Base-by-base conservation (phyloP, 1,140 invertebrate genomes). In the Bombus picipes region DNA sequence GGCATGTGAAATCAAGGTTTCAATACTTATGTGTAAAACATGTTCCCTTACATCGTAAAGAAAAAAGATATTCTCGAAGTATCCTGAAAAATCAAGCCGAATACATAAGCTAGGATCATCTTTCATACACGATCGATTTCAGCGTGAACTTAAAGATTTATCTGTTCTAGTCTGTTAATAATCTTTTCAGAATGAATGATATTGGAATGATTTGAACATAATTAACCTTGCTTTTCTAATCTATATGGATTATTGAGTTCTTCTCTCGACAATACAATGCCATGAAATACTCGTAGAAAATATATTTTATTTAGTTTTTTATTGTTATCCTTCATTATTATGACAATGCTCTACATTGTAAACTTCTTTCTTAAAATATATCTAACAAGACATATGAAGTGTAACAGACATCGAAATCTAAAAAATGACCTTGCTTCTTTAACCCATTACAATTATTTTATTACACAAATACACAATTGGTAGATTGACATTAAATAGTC, bases 161-260 rank as follows among this genome's bases (percentile, higher is more conserved):
- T 81, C 78, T 82, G 18, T 53, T 53, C 5, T 47, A 37, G 5
- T 32, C 47, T 25, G 70, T 18, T 53, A 66, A 37, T 77, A 28
- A 25, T 73, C 37, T 57, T 88, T 73, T 73, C 57, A 53, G 34
- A 41, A 81, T 18, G 28, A 65, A 57, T 66, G 34, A 76, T n/a
- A 41, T 70, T 57, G 18, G 65, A 39, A 76, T 32, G 75, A 47
- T 76, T 57, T n/a, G 39, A 70, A 57, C 39, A 66, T 43, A 28
- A 77, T 77, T 37, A 57, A 88, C 72, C 66, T 82, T 82, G 39
- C 12, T 39, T 66, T 39, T 65, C 15, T 59, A 85, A 80, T 32
- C 12, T 28, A 34, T 47, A 22, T 37, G 41, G 39, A 83, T 73
- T 59, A n/a, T 37, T 34, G n/a, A 34, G 34, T 84, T 28, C 39